These are phyloP conservation scores for Cairina moschata DNA, from an alignment of 2,113 vertebrate species.

Conservation along the genomic window DNA sequence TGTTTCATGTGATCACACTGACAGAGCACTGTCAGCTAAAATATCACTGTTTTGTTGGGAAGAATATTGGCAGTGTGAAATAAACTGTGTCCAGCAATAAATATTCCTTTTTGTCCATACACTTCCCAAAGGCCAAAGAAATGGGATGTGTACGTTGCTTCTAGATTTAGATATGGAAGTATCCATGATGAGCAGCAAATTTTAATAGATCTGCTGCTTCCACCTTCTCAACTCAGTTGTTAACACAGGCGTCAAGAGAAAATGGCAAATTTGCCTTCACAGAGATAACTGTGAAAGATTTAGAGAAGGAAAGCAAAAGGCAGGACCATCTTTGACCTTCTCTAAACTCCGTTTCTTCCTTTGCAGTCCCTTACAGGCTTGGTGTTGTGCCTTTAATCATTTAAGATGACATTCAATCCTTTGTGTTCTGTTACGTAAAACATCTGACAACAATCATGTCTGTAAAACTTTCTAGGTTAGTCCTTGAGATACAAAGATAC, in stretches of 20 bases:
- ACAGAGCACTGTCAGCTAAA: neutral
- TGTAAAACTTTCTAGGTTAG: neutral
- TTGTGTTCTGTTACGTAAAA: neutral
- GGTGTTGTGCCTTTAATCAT: neutral
- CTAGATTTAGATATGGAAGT: neutral
- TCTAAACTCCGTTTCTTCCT: neutral
- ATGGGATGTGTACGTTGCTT: neutral
- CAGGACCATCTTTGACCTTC: neutral
- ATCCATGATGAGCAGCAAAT: neutral
- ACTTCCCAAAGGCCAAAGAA: neutral
- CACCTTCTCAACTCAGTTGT: neutral
- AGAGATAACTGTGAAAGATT: neutral
- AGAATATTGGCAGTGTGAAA: neutral
- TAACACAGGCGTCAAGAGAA: neutral
- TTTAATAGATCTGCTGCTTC: neutral
- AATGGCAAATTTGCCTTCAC: neutral
- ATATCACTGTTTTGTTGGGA: neutral
- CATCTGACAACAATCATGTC: neutral
- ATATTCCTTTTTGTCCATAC: neutral
- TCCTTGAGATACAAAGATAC: neutral
- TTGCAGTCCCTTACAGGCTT: neutral
- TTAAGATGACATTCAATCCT: neutral
- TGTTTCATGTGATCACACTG: neutral
- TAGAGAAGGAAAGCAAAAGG: neutral
- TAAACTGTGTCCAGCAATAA: neutral